Base-by-base conservation (phyloP, 2,797 vertebrate species). In the Pseudocheirus occidentalis region DNA sequence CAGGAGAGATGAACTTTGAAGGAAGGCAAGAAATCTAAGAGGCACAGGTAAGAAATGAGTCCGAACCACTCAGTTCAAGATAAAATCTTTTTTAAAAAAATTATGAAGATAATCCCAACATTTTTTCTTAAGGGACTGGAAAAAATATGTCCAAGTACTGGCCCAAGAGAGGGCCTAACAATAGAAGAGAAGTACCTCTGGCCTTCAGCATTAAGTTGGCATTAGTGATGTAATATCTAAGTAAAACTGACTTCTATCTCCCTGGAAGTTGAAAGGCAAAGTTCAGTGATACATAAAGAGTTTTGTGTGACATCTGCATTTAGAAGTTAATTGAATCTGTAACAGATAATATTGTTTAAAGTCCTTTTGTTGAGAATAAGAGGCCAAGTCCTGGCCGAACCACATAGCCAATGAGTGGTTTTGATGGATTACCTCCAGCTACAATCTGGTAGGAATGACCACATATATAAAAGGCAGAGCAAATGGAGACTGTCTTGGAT, bases 41-140 rank as follows among this genome's bases (percentile, higher is more conserved):
- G 58, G 0, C 89, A 27, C 31, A 91, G 28, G n/a, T 73, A n/a
- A 55, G 9, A 46, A 14, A 90, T 54, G 54, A 92, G 46, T 18
- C 66, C 66, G 40, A 73, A 40, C 59, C 6, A 40, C 18, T 40
- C 28, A 11, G 1, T 40, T 40, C n/a, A 21, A 40, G 66, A 73
- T 40, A 73, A 40, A 73, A 40, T 40, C 18, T 73, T 73, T 40
- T 40, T 73, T 7, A 7, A 18, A n/a, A 55, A 66, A 66, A 6
- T 73, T 40, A 40, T 34, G 50, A 93, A 93, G 50, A 90, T 91
- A 6, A 55, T 46, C 50, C 91, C 52, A 96, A 54, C 62, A 31
- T 40, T 91, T 96, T 97, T 95, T 28, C 73, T 91, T 46, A 34
- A 94, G 58, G 95, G 27, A 55, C 11, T 95, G 52, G 57, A 11